These are phyloP conservation scores for Saguinus midas DNA, from an alignment of 2,113 vertebrate species.

Conservation along the genomic window DNA sequence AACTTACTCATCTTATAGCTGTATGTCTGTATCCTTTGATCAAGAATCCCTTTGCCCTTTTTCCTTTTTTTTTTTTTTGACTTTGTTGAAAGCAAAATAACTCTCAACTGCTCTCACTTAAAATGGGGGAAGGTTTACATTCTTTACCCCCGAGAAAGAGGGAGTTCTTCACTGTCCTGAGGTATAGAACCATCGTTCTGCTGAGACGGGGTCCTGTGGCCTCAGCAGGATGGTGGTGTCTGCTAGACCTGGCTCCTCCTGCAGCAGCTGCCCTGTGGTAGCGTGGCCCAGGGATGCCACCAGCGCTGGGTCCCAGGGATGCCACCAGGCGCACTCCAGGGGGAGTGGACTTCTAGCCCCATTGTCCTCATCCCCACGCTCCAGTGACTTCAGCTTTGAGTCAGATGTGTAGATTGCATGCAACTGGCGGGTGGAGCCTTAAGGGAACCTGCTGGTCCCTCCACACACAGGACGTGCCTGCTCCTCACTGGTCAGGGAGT, in stretches of 20 bases:
- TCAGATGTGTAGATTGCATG: not conserved
- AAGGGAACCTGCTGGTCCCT: not conserved
- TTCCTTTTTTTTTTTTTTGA: not conserved
- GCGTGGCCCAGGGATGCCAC: too few species aligned
- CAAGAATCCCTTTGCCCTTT: not conserved
- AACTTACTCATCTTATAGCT: fast-evolving
- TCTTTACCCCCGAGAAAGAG: not conserved
- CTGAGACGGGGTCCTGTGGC: not conserved
- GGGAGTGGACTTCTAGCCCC: fast-evolving
- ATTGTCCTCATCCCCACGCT: not conserved
- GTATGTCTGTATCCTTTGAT: not conserved
- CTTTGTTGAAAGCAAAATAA: not conserved
- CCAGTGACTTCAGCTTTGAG: fast-evolving
- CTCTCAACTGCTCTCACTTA: not conserved
- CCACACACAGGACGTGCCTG: not conserved
- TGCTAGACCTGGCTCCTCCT: not conserved
- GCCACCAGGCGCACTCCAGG: not conserved
- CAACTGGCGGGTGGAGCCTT: too few species aligned
- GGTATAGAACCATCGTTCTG: fast-evolving
- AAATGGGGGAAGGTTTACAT: not conserved
- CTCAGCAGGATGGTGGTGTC: fast-evolving
- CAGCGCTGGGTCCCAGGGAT: fast-evolving
- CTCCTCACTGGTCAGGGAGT: not conserved
- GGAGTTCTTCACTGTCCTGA: not conserved
- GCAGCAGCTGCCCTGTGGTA: not conserved